These are phyloP conservation scores for Aphis gossypii DNA, from an alignment of 1,140 invertebrate species.

Conservation along the genomic window DNA sequence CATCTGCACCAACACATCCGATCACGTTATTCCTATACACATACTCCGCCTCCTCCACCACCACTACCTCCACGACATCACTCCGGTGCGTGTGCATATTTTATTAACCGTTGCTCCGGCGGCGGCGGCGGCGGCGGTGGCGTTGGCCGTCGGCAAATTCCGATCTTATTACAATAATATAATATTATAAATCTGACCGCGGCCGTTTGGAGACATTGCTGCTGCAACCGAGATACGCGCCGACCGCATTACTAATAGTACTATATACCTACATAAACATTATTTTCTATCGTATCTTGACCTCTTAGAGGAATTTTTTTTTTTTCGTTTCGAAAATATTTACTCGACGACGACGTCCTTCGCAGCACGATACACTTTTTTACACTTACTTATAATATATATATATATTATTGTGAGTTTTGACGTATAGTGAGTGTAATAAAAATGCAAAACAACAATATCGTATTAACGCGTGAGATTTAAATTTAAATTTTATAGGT, in stretches of 20 bases:
- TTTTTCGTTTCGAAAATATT: conserved; percentile 11
- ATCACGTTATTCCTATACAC: neutral
- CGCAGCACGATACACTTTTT: neutral
- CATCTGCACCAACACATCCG: neutral
- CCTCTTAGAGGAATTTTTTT: neutral
- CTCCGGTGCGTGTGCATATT: neutral
- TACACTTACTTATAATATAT: neutral
- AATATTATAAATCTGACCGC: neutral
- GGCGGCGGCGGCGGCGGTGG: neutral
- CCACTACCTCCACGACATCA: neutral
- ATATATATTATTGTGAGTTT: neutral
- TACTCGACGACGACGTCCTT: neutral
- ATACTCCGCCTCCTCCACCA: neutral
- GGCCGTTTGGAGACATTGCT: neutral
- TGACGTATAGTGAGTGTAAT: neutral
- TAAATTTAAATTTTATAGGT: neutral
- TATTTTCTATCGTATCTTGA: neutral
- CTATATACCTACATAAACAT: neutral
- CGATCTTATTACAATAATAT: conserved; percentile 23
- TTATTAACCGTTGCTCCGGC: conserved; percentile 20
- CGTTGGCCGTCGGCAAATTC: conserved; percentile 24
- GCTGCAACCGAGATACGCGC: neutral
- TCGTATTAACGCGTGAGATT: no score
- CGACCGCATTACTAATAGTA: neutral
- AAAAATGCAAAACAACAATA: neutral